These are phyloP conservation scores for Ptilodon capucinus DNA, from an alignment of 2,888 invertebrate species.

Conservation along the genomic window DNA sequence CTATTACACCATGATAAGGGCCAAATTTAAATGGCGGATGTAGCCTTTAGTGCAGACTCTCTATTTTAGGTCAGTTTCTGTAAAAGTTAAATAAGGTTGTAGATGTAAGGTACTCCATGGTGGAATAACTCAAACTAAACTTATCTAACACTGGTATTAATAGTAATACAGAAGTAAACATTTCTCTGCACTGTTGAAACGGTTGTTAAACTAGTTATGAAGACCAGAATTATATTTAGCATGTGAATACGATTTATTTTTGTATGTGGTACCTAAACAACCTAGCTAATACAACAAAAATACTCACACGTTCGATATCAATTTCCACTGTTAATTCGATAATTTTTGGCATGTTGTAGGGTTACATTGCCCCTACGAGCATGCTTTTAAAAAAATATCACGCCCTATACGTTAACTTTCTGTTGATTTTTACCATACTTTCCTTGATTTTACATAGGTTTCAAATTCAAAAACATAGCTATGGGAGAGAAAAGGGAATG, in stretches of 20 bases:
- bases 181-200: no score
- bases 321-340: constrained; percentile 83
- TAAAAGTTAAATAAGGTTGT: no score
- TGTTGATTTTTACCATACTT: not conserved
- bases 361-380: constrained; percentile 27
- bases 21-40: no score
- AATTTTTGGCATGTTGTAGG: constrained; percentile 74
- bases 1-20: no score
- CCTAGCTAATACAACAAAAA: not conserved
- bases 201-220: not conserved
- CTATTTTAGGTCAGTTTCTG: no score
- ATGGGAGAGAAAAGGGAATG: not conserved
- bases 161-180: no score
- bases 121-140: no score
- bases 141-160: no score
- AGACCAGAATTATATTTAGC: not conserved
- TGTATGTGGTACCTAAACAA: not conserved
- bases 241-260: not conserved
- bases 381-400: constrained; percentile 14
- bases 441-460: not conserved
- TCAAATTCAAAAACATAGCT: not conserved
- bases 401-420: constrained; percentile 8
- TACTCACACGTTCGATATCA: constrained; percentile 79
- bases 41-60: no score
- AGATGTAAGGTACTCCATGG: no score